Evolutionary conservation across 2,888 invertebrate species (phyloP).

Genomic region (Melanostoma mellinum): DNA sequence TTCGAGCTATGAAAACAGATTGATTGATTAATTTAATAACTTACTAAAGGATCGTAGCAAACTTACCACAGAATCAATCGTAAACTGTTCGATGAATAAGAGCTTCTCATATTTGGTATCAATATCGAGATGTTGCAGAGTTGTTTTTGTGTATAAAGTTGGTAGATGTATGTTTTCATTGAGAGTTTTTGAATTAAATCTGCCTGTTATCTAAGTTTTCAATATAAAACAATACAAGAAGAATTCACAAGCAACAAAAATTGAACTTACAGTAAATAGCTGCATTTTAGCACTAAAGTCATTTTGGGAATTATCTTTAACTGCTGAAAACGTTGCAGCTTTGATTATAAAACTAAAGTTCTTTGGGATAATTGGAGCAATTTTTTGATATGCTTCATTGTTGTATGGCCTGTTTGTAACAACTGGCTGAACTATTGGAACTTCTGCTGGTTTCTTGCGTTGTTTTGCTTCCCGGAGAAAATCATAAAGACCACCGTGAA

Average conservation of each 20-base stretch:
- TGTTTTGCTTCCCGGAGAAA: slow-evolving; percentile 82
- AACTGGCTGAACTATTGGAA: slow-evolving; percentile 53
- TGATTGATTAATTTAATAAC: background rate
- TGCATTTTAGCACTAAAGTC: slow-evolving; percentile 88
- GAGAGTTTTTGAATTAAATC: slow-evolving; percentile 83
- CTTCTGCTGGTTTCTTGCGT: slow-evolving; percentile 76
- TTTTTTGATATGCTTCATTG: slow-evolving; percentile 84
- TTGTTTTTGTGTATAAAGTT: slow-evolving; percentile 85
- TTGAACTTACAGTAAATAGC: slow-evolving; percentile 84
- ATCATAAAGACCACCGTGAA: slow-evolving; percentile 83
- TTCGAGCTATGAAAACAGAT: slow-evolving; percentile 79
- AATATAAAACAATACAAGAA: slow-evolving; percentile 45
- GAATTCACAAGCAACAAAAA: slow-evolving; percentile 30
- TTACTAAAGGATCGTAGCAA: background rate
- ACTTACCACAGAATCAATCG: slow-evolving; percentile 84
- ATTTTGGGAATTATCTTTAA: slow-evolving; percentile 87
- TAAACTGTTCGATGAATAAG: slow-evolving; percentile 83
- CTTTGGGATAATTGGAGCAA: slow-evolving; percentile 92
- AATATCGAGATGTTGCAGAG: slow-evolving; percentile 86
- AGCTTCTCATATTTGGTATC: slow-evolving; percentile 84
- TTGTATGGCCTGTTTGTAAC: slow-evolving; percentile 74
- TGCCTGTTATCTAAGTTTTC: slow-evolving; percentile 82
- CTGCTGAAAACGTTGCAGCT: slow-evolving; percentile 87
- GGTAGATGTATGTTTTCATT: slow-evolving; percentile 82
- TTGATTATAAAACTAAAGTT: slow-evolving; percentile 89